Percentiles rank a stretch among this genome's conserved stretches.
These are phyloP conservation scores for Hydriomena furcata DNA, from an alignment of 2,888 invertebrate genomes.

Conservation along the genomic window DNA sequence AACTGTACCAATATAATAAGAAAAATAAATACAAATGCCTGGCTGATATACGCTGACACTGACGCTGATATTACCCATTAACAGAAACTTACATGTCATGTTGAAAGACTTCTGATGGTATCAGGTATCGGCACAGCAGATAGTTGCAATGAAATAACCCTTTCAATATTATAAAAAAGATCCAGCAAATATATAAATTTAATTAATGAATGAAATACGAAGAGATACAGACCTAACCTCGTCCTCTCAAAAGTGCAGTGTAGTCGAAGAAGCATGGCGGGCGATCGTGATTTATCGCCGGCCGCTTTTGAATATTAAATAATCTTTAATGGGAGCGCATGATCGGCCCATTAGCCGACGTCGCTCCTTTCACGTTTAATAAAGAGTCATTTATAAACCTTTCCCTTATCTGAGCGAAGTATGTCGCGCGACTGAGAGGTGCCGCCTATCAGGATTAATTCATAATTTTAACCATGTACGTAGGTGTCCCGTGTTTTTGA, in stretches of 20 bases:
- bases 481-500: constrained; percentile 52
- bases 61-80: too few relatives aligned
- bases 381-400: constrained; percentile 84
- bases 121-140: too few relatives aligned
- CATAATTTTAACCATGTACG: constrained; percentile 77
- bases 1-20: too few relatives aligned
- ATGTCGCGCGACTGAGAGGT: constrained; percentile 80
- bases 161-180: not conserved
- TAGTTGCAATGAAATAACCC: not conserved
- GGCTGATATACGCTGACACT: too few relatives aligned
- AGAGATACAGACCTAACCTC: constrained; percentile 54
- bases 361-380: constrained; percentile 83
- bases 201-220: constrained; percentile 46
- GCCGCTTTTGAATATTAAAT: constrained; percentile 83
- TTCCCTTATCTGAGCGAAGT: constrained; percentile 80
- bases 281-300: constrained; percentile 80
- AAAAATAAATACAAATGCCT: too few relatives aligned
- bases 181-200: constrained; percentile 8
- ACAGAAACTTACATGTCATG: too few relatives aligned
- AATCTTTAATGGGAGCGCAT: constrained; percentile 84
- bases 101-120: too few relatives aligned
- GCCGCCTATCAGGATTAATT: constrained; percentile 81
- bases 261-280: constrained; percentile 77
- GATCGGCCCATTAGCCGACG: constrained; percentile 83
- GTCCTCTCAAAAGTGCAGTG: constrained; percentile 73